Percentiles rank a stretch among this genome's conserved stretches.
phyloP scores from a whole-genome alignment of 2,113 vertebrate species.

The Anguilla japonica region DNA sequence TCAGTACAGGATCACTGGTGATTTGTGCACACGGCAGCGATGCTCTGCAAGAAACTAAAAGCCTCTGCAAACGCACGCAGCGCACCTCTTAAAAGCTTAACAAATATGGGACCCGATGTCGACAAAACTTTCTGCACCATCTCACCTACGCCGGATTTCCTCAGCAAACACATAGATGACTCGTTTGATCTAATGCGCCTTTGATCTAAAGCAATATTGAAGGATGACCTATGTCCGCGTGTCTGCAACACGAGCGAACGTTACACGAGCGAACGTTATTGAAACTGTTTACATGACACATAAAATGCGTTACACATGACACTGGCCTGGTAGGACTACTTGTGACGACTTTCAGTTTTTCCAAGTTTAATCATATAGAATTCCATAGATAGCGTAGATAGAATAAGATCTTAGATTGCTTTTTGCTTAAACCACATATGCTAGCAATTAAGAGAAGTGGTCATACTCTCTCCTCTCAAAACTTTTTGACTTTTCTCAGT shows the following conservation, averaged over 20 bases:
- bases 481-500: background rate
- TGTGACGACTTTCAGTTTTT: background rate
- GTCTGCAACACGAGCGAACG: slow-evolving; percentile 22
- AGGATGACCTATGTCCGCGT: slow-evolving; percentile 44
- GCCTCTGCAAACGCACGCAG: slow-evolving; percentile 44
- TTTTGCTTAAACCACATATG: slow-evolving; percentile 1
- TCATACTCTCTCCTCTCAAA: background rate
- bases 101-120: slow-evolving; percentile 66
- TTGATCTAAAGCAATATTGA: slow-evolving; percentile 48
- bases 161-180: slow-evolving; percentile 64
- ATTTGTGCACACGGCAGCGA: slow-evolving; percentile 27
- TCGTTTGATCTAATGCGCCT: slow-evolving; percentile 51
- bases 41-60: slow-evolving; percentile 12
- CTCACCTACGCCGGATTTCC: slow-evolving; percentile 56
- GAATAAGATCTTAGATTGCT: background rate
- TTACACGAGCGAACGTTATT: slow-evolving; percentile 27
- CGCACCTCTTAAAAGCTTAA: slow-evolving; percentile 69
- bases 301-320: slow-evolving; percentile 30
- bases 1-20: slow-evolving; percentile 26
- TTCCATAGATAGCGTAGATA: too few species aligned
- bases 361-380: background rate
- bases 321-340: slow-evolving; percentile 16
- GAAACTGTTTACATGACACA: slow-evolving; percentile 48
- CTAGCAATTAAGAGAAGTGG: slow-evolving; percentile 6
- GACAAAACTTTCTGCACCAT: slow-evolving; percentile 43